Evolutionary conservation across 1,140 invertebrate genomes (phyloP).

Genomic region (Calliopsis andreniformis): DNA sequence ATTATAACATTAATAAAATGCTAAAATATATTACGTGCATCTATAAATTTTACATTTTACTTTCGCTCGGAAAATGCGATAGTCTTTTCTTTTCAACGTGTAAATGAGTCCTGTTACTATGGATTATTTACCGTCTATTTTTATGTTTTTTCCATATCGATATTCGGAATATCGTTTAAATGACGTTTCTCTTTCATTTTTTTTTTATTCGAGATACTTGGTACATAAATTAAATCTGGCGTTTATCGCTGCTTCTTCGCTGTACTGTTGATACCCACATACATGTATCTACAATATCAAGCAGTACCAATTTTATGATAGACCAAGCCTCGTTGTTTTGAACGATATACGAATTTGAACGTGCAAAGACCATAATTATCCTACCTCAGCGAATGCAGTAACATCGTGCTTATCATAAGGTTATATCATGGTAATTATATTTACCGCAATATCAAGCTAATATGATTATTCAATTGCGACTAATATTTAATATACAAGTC

Average conservation of each 20-base stretch:
- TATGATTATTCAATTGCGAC: constrained; percentile 47
- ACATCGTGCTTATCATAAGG: constrained; percentile 31
- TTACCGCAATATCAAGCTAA: constrained; percentile 36
- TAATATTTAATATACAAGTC: constrained; percentile 33
- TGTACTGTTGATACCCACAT: constrained; percentile 9
- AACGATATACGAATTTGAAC: constrained; percentile 23
- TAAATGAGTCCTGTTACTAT: constrained; percentile 44
- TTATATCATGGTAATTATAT: constrained; percentile 38
- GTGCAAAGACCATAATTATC: constrained; percentile 20
- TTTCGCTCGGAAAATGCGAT: constrained; percentile 19
- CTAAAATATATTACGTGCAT: constrained; percentile 23
- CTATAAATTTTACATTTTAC: constrained; percentile 5
- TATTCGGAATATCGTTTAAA: constrained; percentile 53
- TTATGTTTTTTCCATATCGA: constrained; percentile 26
- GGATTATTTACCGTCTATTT: constrained; percentile 25
- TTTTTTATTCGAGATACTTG: constrained; percentile 61
- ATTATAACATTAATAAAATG: constrained; percentile 12
- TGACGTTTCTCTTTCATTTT: constrained; percentile 57
- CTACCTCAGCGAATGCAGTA: constrained; percentile 19
- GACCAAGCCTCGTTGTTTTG: background rate
- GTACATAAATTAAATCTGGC: constrained; percentile 70
- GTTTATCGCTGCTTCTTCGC: constrained; percentile 23
- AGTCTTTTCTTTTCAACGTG: constrained; percentile 33
- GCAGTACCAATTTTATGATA: constrained; percentile 6
- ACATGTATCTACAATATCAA: constrained; percentile 2